Evolutionary conservation across 2,888 invertebrate species (phyloP).

Genomic region (Limnephilus rhombicus): DNA sequence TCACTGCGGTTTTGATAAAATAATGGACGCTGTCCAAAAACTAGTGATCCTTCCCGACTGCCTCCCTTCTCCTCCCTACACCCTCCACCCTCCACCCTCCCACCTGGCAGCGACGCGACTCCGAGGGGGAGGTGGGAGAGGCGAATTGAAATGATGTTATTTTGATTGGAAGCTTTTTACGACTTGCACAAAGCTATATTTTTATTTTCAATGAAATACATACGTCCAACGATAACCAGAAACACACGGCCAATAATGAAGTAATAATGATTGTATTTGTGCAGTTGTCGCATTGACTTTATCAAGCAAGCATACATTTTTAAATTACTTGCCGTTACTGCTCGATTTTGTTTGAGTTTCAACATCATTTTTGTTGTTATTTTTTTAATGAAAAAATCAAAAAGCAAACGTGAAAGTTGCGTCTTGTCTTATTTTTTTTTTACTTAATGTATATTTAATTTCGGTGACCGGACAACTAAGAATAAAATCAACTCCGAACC

Average conservation of each 20-base stretch:
- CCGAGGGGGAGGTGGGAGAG: not conserved
- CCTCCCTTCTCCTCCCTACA: conserved; percentile 63
- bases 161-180: conserved; percentile 45
- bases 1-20: conserved; percentile 71
- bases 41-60: conserved; percentile 68
- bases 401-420: too few relatives aligned
- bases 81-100: not conserved
- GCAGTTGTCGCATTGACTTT: not conserved
- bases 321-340: not conserved
- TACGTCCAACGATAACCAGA: not conserved
- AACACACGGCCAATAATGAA: not conserved
- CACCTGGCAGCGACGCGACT: not conserved
- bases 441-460: not conserved
- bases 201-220: not conserved
- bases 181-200: conserved; percentile 13
- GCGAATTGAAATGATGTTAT: conserved; percentile 46
- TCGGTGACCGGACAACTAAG: too few relatives aligned
- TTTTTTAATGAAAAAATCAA: too few relatives aligned
- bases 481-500: too few relatives aligned
- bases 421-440: not conserved
- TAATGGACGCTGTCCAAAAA: conserved; percentile 75
- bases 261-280: not conserved
- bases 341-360: not conserved
- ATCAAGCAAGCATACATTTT: not conserved
- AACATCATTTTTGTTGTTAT: not conserved